These are phyloP conservation scores for Dufourea novaeangliae DNA, from an alignment of 1,140 invertebrate species.

Conservation along the genomic window DNA sequence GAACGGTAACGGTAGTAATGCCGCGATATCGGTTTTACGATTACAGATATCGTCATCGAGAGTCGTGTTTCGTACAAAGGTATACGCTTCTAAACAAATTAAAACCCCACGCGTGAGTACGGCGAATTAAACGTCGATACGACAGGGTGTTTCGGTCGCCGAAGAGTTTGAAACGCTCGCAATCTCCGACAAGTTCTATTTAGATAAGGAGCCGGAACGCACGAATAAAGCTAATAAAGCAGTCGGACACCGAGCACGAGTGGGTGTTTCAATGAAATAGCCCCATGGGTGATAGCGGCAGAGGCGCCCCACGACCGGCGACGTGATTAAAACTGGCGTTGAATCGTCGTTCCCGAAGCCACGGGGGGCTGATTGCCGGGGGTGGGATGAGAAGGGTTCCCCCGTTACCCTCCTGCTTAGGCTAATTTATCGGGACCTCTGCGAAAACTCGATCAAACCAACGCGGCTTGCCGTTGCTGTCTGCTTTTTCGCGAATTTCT, in stretches of 20 bases:
- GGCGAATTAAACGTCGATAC: background rate
- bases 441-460: constrained; percentile 57
- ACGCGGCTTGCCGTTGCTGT: constrained; percentile 1
- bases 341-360: constrained; percentile 70
- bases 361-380: constrained; percentile 79
- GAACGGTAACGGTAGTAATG: constrained; percentile 19
- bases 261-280: constrained; percentile 72
- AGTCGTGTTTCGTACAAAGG: background rate
- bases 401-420: constrained; percentile 64
- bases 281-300: constrained; percentile 66
- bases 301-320: constrained; percentile 54
- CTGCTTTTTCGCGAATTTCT: background rate
- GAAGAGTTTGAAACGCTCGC: background rate
- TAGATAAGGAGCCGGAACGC: constrained; percentile 32
- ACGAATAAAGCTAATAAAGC: constrained; percentile 61
- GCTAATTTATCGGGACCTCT: constrained; percentile 80
- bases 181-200: background rate
- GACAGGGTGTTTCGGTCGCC: background rate
- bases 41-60: constrained; percentile 23
- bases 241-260: constrained; percentile 57
- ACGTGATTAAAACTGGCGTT: constrained; percentile 79
- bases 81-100: constrained; percentile 1
- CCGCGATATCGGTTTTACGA: constrained; percentile 28
- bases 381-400: constrained; percentile 52
- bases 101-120: background rate